A percentile compares a stretch with the other conserved stretches of the same genome.
These are phyloP conservation scores for Antechinus flavipes DNA, from an alignment of 2,113 vertebrate genomes.

Conservation along the genomic window DNA sequence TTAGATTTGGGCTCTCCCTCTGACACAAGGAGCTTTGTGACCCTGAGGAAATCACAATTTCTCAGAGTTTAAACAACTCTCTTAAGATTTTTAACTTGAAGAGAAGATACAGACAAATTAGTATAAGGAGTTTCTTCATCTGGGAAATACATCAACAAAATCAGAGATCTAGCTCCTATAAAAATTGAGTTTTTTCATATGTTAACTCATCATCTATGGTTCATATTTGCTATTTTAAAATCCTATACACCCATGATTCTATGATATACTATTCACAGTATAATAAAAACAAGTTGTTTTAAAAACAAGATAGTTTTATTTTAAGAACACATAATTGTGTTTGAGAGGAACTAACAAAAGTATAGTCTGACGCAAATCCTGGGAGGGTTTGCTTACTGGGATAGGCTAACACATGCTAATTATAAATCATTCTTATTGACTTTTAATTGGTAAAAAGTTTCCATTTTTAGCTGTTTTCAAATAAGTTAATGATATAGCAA, in stretches of 20 bases:
- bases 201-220: background rate
- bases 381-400: background rate
- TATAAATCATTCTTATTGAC: background rate
- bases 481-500: background rate
- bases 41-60: background rate
- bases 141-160: background rate
- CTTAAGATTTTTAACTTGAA: background rate
- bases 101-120: background rate
- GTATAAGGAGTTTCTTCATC: background rate
- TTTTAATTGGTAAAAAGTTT: background rate
- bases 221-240: background rate
- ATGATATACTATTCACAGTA: background rate
- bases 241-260: background rate
- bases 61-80: background rate
- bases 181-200: background rate
- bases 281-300: too few relatives aligned
- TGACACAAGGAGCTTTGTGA: background rate
- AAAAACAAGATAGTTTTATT: too few relatives aligned
- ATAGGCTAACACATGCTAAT: background rate
- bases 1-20: background rate
- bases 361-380: background rate
- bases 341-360: background rate
- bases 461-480: background rate
- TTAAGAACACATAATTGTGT: background rate
- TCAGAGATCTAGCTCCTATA: background rate